phyloP scores from a whole-genome alignment of 1,140 invertebrate genomes.

The Papilio polytes region DNA sequence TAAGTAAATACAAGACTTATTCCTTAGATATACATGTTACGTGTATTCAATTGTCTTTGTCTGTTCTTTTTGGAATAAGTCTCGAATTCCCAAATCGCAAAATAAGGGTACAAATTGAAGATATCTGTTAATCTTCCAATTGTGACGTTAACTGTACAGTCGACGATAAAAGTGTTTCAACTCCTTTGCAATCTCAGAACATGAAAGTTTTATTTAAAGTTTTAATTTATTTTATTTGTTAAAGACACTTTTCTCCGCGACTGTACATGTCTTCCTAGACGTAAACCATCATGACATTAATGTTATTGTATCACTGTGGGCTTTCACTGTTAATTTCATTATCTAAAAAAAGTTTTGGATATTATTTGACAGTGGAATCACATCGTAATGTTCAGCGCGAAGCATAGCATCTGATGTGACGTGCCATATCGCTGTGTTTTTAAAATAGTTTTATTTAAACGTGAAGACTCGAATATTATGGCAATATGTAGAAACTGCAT shows the following conservation, averaged over 20 bases:
- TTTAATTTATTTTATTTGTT: constrained; percentile 39
- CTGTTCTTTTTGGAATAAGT: constrained; percentile 71
- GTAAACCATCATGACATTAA: constrained; percentile 69
- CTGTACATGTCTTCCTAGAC: constrained; percentile 50
- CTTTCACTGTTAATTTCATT: no score
- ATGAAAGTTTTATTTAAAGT: constrained; percentile 32
- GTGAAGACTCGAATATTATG: constrained; percentile 71
- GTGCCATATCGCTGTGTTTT: constrained; percentile 76
- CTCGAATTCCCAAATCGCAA: constrained; percentile 60
- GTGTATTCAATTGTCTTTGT: constrained; percentile 76
- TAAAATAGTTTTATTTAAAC: constrained; percentile 58
- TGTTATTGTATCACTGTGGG: constrained; percentile 37
- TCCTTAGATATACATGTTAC: constrained; percentile 67
- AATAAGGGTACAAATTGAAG: constrained; percentile 46
- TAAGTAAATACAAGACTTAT: constrained; percentile 82
- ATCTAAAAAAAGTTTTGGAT: no score
- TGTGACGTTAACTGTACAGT: constrained; percentile 51
- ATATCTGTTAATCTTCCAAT: constrained; percentile 47
- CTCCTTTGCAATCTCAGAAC: constrained; percentile 37
- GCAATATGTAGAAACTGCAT: background rate
- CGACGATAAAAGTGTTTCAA: constrained; percentile 42
- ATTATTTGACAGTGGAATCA: background rate
- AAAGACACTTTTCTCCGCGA: constrained; percentile 48
- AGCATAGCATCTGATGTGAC: constrained; percentile 70
- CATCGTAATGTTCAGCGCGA: constrained; percentile 47